Percentiles rank a stretch among this genome's conserved stretches.
Evolutionary conservation across 2,113 vertebrate genomes (phyloP).

Genomic region (Cervus canadensis): DNA sequence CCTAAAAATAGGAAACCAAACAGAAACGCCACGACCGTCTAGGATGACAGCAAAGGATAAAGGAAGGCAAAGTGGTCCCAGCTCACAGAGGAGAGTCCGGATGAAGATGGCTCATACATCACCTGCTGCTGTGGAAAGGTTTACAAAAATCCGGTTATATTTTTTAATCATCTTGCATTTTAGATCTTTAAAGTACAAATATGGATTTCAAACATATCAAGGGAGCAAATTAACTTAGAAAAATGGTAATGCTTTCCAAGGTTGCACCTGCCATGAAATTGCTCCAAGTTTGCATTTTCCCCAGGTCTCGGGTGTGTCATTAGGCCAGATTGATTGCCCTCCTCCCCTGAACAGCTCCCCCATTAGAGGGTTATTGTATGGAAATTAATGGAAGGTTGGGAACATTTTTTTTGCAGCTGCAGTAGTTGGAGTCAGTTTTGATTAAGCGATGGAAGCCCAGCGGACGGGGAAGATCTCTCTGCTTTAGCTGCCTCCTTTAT

Average conservation of each 20-base stretch:
- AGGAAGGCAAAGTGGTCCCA: slow-evolving; percentile 64
- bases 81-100: slow-evolving; percentile 20
- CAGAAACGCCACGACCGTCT: slow-evolving; percentile 31
- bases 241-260: slow-evolving; percentile 84
- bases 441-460: slow-evolving; percentile 78
- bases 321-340: slow-evolving; percentile 84
- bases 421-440: slow-evolving; percentile 83
- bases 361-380: slow-evolving; percentile 88
- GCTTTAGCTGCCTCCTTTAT: slow-evolving; percentile 78
- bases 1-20: slow-evolving; percentile 52
- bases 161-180: slow-evolving; percentile 84
- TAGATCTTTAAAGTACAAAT: slow-evolving; percentile 85
- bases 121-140: slow-evolving; percentile 70
- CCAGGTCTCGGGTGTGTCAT: slow-evolving; percentile 82
- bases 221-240: slow-evolving; percentile 87
- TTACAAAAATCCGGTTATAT: slow-evolving; percentile 79
- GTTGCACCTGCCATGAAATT: slow-evolving; percentile 87
- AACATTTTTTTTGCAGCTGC: slow-evolving; percentile 85
- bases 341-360: slow-evolving; percentile 81
- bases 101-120: slow-evolving; percentile 61
- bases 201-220: slow-evolving; percentile 86
- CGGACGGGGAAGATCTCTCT: slow-evolving; percentile 77
- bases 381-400: slow-evolving; percentile 85
- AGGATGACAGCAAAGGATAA: slow-evolving; percentile 63
- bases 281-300: slow-evolving; percentile 86